Conservation (phyloP, 1,140 invertebrate genomes). For the Dryas iulia region DNA sequence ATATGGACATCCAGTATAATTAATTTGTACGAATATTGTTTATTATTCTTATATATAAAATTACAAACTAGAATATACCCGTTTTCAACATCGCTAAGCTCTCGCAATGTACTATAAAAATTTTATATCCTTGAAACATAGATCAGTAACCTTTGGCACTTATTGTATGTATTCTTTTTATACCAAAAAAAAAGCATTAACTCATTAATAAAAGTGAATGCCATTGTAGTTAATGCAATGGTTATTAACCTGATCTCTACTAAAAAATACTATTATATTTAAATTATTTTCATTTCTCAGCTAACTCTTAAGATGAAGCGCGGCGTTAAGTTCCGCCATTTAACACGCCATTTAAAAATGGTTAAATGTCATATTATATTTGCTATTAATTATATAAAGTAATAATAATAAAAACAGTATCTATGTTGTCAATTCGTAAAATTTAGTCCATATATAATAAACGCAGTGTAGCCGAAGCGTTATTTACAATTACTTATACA, state of each 20-base stretch:
- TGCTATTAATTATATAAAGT: no score
- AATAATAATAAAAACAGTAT: not conserved
- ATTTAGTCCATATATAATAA: slow-evolving; percentile 1
- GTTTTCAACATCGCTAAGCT: slow-evolving; percentile 36
- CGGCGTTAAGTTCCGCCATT: not conserved
- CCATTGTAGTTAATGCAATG: no score
- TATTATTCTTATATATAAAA: slow-evolving; percentile 8
- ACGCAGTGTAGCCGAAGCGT: slow-evolving; percentile 17
- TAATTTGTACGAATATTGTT: not conserved
- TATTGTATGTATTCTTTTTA: no score
- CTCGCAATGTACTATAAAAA: slow-evolving; percentile 13
- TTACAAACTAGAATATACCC: slow-evolving; percentile 29
- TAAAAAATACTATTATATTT: no score
- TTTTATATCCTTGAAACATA: slow-evolving; percentile 26
- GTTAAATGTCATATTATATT: no score
- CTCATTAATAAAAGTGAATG: no score
- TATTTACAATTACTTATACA: slow-evolving; percentile 4
- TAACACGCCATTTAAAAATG: no score
- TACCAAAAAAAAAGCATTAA: no score
- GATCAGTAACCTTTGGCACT: slow-evolving; percentile 15
- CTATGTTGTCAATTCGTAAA: slow-evolving; percentile 21
- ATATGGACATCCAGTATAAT: not conserved
- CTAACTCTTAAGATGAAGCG: no score
- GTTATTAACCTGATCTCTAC: no score
- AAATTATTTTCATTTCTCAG: no score